Conservation (phyloP, 2,113 vertebrate species). For the Hylia prasina region DNA sequence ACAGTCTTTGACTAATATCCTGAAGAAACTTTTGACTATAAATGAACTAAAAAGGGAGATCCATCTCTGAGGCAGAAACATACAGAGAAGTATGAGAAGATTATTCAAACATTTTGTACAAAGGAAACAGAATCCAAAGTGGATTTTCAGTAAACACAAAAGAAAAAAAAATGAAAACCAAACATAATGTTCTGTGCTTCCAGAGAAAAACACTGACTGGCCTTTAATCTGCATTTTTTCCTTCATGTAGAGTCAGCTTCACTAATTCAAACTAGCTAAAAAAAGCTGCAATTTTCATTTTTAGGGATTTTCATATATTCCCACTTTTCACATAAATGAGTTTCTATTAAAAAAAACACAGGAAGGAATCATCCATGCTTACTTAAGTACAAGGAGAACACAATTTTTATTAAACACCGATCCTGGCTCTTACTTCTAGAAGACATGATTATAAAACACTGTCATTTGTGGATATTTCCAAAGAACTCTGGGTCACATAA, state of each 20-base stretch:
- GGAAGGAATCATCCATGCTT: not conserved
- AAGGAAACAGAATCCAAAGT: not conserved
- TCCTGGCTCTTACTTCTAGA: not conserved
- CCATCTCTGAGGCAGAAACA: not conserved
- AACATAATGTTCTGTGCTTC: not conserved
- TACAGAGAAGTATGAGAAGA: not conserved
- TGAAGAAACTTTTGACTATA: not conserved
- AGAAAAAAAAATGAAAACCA: not conserved
- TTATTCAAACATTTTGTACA: not conserved
- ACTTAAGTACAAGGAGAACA: not conserved
- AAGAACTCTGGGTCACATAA: not conserved
- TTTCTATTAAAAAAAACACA: not conserved
- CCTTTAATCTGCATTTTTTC: not conserved
- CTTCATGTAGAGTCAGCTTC: not conserved
- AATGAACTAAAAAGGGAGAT: not conserved
- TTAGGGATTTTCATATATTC: not conserved
- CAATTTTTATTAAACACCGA: not conserved
- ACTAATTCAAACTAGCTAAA: not conserved
- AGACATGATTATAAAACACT: not conserved
- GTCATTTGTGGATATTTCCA: not conserved
- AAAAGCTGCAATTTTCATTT: not conserved
- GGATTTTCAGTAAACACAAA: not conserved
- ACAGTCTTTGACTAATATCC: not conserved
- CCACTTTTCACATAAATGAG: not conserved
- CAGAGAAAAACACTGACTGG: not conserved